Evolutionary conservation across 1,140 invertebrate species (phyloP).

Genomic region (Bradysia coprophila): DNA sequence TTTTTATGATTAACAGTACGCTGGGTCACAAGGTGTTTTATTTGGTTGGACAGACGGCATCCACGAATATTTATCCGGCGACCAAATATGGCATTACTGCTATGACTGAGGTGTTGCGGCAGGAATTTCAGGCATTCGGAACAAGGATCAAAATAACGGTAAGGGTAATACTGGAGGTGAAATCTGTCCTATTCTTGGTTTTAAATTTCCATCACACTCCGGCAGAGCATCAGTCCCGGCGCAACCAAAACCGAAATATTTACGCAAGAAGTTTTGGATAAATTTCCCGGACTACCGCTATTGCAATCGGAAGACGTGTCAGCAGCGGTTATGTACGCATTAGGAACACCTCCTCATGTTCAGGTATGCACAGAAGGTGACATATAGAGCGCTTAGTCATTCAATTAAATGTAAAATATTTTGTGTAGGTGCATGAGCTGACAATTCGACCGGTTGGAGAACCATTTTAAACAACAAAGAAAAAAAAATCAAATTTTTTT

Average conservation of each 20-base stretch:
- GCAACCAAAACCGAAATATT: slow-evolving; percentile 33
- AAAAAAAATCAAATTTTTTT: too few relatives aligned
- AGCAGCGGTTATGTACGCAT: slow-evolving; percentile 27
- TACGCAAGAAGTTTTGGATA: slow-evolving; percentile 5
- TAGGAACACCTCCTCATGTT: slow-evolving; percentile 28
- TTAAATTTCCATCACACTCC: too few relatives aligned
- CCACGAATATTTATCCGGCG: neutral
- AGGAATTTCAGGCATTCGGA: neutral
- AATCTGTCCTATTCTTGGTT: too few relatives aligned
- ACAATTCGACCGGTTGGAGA: too few relatives aligned
- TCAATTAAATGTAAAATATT: too few relatives aligned
- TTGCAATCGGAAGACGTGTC: slow-evolving; percentile 29
- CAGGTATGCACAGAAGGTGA: too few relatives aligned
- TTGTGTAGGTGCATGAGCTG: too few relatives aligned
- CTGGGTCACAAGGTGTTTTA: slow-evolving; percentile 8
- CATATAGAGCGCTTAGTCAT: too few relatives aligned
- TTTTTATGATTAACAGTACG: slow-evolving; percentile 1
- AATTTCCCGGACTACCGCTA: slow-evolving; percentile 19
- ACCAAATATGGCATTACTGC: slow-evolving; percentile 2
- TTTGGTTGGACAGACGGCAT: neutral
- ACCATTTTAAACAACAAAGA: too few relatives aligned
- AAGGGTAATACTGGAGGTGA: too few relatives aligned
- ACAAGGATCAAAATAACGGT: slow-evolving; percentile 3
- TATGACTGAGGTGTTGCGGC: slow-evolving; percentile 1
- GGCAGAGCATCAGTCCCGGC: slow-evolving; percentile 37